Conservation (phyloP, 2,797 vertebrate genomes). For the Gadopsis marmoratus region DNA sequence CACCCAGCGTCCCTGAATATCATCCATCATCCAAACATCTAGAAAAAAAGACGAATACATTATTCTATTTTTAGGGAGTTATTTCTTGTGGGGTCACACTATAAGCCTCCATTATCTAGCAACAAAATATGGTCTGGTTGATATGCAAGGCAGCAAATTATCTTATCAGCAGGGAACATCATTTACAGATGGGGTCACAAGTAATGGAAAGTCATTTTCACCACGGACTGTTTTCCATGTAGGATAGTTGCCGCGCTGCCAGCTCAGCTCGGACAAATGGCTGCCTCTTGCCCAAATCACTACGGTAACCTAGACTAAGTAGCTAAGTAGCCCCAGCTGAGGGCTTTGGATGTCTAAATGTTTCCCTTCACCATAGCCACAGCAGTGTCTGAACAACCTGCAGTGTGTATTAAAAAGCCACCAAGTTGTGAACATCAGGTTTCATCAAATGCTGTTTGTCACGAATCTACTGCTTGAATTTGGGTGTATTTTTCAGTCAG, state of each 20-base stretch:
- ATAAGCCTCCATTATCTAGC: slow-evolving; percentile 53
- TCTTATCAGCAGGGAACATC: slow-evolving; percentile 67
- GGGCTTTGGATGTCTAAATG: slow-evolving; percentile 45
- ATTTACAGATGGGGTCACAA: slow-evolving; percentile 75
- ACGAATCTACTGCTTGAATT: not conserved
- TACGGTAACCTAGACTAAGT: slow-evolving; percentile 66
- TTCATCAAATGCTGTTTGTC: not conserved
- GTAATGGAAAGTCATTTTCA: slow-evolving; percentile 84
- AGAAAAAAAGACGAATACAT: slow-evolving; percentile 60
- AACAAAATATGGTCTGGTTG: slow-evolving; percentile 27
- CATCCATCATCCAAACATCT: slow-evolving; percentile 74
- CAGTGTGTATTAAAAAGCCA: slow-evolving; percentile 9
- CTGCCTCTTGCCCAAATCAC: slow-evolving; percentile 63
- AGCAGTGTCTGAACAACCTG: slow-evolving; percentile 17
- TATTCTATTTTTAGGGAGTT: slow-evolving; percentile 66
- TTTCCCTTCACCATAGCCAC: slow-evolving; percentile 47
- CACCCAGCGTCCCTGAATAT: slow-evolving; percentile 40
- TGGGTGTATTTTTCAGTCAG: not conserved
- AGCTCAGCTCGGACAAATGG: slow-evolving; percentile 74
- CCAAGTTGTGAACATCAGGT: slow-evolving; percentile 21
- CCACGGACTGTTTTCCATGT: slow-evolving; percentile 80
- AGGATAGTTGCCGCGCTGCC: slow-evolving; percentile 40
- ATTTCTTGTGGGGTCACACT: slow-evolving; percentile 52
- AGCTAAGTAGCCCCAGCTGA: slow-evolving; percentile 64
- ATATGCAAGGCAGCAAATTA: slow-evolving; percentile 59